phyloP scores from a whole-genome alignment of 2,113 vertebrate species.

The Vulpes ferrilata region DNA sequence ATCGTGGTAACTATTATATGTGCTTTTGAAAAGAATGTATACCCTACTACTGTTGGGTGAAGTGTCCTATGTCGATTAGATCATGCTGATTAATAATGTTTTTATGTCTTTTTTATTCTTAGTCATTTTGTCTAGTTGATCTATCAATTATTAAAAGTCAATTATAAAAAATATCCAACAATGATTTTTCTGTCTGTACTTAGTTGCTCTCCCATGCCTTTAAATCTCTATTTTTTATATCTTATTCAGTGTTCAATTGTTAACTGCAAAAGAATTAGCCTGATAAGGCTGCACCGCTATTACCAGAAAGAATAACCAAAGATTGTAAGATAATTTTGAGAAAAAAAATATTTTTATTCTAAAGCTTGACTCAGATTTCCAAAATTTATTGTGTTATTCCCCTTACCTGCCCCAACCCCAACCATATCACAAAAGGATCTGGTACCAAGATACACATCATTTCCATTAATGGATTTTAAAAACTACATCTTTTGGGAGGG shows the following conservation, averaged over 20 bases:
- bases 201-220: not conserved
- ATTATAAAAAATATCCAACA: not conserved
- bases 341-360: not conserved
- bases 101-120: not conserved
- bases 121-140: not conserved
- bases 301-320: not conserved
- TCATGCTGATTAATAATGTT: not conserved
- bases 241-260: constrained; percentile 10
- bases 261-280: not conserved
- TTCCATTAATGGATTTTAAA: not conserved
- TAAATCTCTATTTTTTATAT: not conserved
- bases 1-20: not conserved
- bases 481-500: not conserved
- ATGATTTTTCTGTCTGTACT: not conserved
- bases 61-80: not conserved
- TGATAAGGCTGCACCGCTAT: not conserved
- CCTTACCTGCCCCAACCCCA: not conserved
- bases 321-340: not conserved
- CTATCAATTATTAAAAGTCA: not conserved
- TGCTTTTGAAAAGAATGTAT: not conserved
- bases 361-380: not conserved
- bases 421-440: not conserved
- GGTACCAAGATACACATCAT: not conserved
- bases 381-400: not conserved
- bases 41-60: not conserved